phyloP scores from a whole-genome alignment of 2,888 invertebrate species.

The Drosophila silvestris region DNA sequence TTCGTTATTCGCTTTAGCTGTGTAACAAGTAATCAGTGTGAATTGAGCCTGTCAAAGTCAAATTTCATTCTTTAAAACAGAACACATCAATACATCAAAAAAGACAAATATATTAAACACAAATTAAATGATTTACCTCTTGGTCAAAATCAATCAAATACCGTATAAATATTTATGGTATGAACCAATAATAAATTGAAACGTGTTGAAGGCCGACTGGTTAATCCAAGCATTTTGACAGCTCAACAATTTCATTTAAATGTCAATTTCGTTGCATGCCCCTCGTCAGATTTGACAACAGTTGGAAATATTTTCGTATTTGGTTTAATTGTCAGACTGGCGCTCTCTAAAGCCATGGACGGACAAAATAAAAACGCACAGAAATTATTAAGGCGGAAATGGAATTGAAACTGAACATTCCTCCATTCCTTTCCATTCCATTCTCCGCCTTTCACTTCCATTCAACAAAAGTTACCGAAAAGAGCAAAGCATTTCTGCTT shows the following conservation, averaged over 20 bases:
- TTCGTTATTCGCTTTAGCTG: neutral
- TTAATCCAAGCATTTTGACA: slow-evolving; percentile 20
- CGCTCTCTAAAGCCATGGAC: slow-evolving; percentile 4
- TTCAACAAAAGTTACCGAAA: neutral
- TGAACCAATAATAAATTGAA: slow-evolving; percentile 11
- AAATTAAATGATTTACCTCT: neutral
- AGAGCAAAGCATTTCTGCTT: slow-evolving; percentile 19
- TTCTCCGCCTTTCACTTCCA: neutral
- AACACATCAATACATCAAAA: neutral
- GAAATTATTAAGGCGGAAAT: slow-evolving; percentile 68
- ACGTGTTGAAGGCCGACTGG: slow-evolving; percentile 5
- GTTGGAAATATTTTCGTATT: slow-evolving; percentile 42
- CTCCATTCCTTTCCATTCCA: neutral
- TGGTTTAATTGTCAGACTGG: slow-evolving; percentile 61
- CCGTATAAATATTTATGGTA: neutral
- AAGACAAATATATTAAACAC: neutral
- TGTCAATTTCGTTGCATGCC: slow-evolving; percentile 10
- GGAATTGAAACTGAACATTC: slow-evolving; percentile 51
- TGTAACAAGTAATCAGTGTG: neutral
- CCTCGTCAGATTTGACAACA: neutral
- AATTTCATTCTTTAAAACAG: neutral
- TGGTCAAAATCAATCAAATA: neutral
- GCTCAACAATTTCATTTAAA: slow-evolving; percentile 22
- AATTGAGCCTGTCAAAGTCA: neutral
- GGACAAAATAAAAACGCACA: slow-evolving; percentile 16